Evolutionary conservation across 2,888 invertebrate species (phyloP).

Genomic region (Mesorhabditis belari): DNA sequence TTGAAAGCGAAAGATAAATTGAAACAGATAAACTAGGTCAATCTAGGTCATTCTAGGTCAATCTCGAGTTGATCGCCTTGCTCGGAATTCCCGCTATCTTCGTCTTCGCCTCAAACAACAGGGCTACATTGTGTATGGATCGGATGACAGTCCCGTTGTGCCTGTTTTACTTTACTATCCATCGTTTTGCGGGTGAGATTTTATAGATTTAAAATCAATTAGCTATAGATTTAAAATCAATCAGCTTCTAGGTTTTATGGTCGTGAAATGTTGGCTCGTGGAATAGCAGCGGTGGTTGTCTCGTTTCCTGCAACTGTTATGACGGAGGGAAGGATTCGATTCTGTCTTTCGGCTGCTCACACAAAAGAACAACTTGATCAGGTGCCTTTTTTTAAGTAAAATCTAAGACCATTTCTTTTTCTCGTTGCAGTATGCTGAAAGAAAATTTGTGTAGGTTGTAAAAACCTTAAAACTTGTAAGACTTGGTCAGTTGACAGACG

Average conservation of each 20-base stretch:
- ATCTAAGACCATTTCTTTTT: too few relatives aligned
- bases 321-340: constrained; percentile 75
- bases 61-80: constrained; percentile 53
- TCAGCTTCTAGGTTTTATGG: constrained; percentile 69
- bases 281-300: constrained; percentile 82
- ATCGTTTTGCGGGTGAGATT: constrained; percentile 83
- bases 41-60: constrained; percentile 51
- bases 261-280: constrained; percentile 71
- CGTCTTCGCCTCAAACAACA: constrained; percentile 67
- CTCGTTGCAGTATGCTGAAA: too few relatives aligned
- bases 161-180: constrained; percentile 89
- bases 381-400: too few relatives aligned
- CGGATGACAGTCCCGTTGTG: constrained; percentile 89
- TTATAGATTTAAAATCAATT: not conserved
- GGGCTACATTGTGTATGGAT: constrained; percentile 86
- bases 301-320: constrained; percentile 96
- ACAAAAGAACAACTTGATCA: constrained; percentile 82
- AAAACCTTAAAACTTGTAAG: too few relatives aligned
- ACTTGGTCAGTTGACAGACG: too few relatives aligned
- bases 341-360: constrained; percentile 89
- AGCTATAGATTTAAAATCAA: not conserved
- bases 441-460: too few relatives aligned
- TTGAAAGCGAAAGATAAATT: too few relatives aligned
- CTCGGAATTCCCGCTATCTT: constrained; percentile 58
- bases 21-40: too few relatives aligned